Evolutionary conservation across 2,888 invertebrate species (phyloP), one percentile per base, ranked within the genome.

Genomic region (Microctonus hyperodae): DNA sequence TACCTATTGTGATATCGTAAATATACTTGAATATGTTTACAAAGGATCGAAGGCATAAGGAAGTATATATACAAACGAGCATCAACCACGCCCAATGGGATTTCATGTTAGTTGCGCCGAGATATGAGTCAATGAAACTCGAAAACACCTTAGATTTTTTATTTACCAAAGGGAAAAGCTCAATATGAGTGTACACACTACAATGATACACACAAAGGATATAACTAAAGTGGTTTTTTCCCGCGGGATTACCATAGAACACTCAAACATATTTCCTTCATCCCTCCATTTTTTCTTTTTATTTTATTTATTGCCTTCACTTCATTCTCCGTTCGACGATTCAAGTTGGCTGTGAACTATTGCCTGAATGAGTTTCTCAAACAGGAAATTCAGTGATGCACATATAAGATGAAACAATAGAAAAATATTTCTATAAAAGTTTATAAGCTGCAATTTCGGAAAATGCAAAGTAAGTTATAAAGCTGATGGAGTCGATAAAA

Each of bases 211-310:
- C 16, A 44, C 7, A 44, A 13, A 59, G 10, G 44, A 40, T 23
- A 59, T 44, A n/a, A n/a, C 40, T 40, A 59, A 59, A 59, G 59
- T 59, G 40, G 40, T 59, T 59, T 59, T 59, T 28, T 44, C 59
- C 40, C 59, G 44, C 16, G 59, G 25, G 59, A 25, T 59, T 59
- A 28, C 44, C 40, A 7, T 23, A 25, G 7, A 44, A 59, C 44
- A 44, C 44, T 22, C 59, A 59, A 23, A 59, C 28, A 59, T 44
- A 44, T 44, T 59, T 59, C 25, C 25, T 25, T 25, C 5, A 31
- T 33, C 55, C 20, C 55, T n/a, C n/a, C 33, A n/a, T 6, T 59
- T 59, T 59, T 59, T 44, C 22, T 22, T 1, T n/a, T 23, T 40
- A 23, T 11, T 58, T n/a, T 37, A 33, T 58, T 23, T 58, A 35